Percentiles rank a stretch among this genome's conserved stretches.
Conservation (phyloP, 1,140 invertebrate species). For the Listronotus oregonensis region DNA sequence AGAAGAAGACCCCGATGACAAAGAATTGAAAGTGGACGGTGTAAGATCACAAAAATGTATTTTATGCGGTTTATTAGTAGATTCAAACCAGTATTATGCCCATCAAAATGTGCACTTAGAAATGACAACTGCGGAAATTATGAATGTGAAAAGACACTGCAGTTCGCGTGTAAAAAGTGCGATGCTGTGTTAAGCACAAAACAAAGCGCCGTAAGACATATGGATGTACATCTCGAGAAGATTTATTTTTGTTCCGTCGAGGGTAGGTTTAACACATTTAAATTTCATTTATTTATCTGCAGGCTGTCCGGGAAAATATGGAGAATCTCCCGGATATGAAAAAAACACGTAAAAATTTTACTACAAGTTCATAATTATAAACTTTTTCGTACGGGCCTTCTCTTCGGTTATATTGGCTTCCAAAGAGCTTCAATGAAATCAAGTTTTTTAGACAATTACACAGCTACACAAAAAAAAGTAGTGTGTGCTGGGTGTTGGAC, state of each 20-base stretch:
- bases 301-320: no score
- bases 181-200: not conserved
- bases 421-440: no score
- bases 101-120: conserved; percentile 4
- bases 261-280: no score
- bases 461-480: no score
- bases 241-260: not conserved
- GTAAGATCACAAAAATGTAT: conserved; percentile 8
- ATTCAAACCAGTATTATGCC: not conserved
- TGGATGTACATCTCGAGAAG: conserved; percentile 2
- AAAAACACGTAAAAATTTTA: no score
- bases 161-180: conserved; percentile 1
- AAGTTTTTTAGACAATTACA: no score
- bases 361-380: no score
- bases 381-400: no score
- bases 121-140: not conserved
- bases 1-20: not conserved
- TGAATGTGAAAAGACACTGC: not conserved
- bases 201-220: conserved; percentile 1
- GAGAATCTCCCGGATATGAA: no score
- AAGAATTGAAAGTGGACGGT: not conserved
- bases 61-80: conserved; percentile 1
- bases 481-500: no score
- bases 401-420: no score
- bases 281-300: no score